A percentile compares a stretch with the other conserved stretches of the same genome.
These are phyloP conservation scores for Parasteatoda tepidariorum DNA, from an alignment of 1,140 invertebrate genomes.

Conservation along the genomic window DNA sequence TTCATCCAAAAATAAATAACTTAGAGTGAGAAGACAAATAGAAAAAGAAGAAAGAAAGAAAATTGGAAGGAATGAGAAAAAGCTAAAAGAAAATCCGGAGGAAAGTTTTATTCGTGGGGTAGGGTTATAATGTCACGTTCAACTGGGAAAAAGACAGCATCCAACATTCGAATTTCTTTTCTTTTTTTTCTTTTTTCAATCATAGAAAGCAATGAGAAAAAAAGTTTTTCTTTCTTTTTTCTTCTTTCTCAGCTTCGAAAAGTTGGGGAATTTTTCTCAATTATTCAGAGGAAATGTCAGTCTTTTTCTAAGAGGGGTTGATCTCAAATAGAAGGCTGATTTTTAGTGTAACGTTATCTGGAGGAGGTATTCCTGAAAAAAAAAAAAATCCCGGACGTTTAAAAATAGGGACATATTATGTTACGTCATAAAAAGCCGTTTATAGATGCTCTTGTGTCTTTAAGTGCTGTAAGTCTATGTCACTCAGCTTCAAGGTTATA, in stretches of 20 bases:
- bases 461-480: constrained; percentile 20
- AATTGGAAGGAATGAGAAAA: neutral
- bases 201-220: constrained; percentile 26
- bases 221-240: constrained; percentile 16
- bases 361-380: neutral
- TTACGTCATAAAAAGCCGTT: constrained; percentile 52
- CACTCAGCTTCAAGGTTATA: neutral
- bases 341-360: constrained; percentile 9
- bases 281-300: constrained; percentile 46
- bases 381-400: constrained; percentile 7
- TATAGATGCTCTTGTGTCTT: constrained; percentile 54
- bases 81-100: constrained; percentile 7
- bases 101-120: constrained; percentile 4
- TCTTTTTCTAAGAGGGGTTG: neutral
- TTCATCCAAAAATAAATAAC: constrained; percentile 58
- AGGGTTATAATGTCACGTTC: constrained; percentile 38
- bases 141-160: constrained; percentile 3
- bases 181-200: constrained; percentile 33
- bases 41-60: neutral
- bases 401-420: constrained; percentile 36
- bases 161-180: neutral
- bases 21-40: constrained; percentile 17
- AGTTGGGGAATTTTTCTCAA: constrained; percentile 35
- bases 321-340: constrained; percentile 17
- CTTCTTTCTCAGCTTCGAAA: constrained; percentile 9